Conservation (phyloP, 1,140 invertebrate genomes). For the Zaprionus vittiger region DNA sequence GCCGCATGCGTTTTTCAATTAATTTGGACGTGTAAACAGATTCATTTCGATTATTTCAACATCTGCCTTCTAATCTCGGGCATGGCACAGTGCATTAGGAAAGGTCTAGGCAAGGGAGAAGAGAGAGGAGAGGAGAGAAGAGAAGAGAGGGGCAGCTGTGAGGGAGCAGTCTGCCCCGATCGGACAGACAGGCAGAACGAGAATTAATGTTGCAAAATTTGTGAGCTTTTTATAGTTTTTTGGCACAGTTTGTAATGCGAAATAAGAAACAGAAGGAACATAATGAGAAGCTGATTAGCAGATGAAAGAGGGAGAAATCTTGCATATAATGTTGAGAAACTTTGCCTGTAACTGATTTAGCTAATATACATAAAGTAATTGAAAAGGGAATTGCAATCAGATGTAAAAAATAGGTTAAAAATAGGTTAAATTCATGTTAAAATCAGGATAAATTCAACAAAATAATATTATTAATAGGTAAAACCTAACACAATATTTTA, state of each 20-base stretch:
- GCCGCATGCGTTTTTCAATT: conserved; percentile 78
- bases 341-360: too few species aligned
- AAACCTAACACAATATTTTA: too few species aligned
- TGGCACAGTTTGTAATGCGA: not conserved
- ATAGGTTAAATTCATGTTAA: too few species aligned
- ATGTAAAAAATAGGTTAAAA: too few species aligned
- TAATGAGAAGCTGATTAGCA: conserved; percentile 4
- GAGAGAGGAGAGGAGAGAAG: not conserved
- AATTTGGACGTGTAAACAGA: conserved; percentile 84
- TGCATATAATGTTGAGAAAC: too few species aligned
- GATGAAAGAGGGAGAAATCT: not conserved
- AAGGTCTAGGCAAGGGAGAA: conserved; percentile 22
- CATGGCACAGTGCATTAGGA: conserved; percentile 46
- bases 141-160: not conserved
- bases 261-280: not conserved
- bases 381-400: too few species aligned
- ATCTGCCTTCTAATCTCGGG: conserved; percentile 71
- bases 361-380: too few species aligned
- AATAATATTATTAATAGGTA: too few species aligned
- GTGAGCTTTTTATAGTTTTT: conserved; percentile 19
- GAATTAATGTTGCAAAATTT: conserved; percentile 3
- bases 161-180: not conserved
- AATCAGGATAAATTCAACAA: too few species aligned
- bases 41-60: conserved; percentile 84
- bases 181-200: not conserved